Conservation (phyloP, 2,797 vertebrate genomes). For the Aplochiton taeniatus region DNA sequence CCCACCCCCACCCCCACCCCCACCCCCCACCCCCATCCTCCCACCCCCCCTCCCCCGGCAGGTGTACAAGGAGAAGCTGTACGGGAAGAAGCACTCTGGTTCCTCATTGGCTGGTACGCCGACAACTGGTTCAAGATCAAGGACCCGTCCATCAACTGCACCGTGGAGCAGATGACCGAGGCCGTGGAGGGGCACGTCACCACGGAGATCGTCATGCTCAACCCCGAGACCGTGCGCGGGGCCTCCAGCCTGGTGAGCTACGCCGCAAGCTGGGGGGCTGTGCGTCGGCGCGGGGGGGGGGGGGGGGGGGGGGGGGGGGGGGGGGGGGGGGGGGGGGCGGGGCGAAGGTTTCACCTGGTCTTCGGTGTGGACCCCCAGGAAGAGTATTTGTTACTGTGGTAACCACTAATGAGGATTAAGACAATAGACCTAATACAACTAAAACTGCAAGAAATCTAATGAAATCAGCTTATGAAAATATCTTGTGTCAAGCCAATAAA, state of each 20-base stretch:
- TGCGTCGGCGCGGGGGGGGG: too few species aligned
- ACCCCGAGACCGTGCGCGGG: slow-evolving; percentile 88
- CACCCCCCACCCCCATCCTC: not conserved
- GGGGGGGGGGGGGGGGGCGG: too few species aligned
- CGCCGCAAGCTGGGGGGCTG: too few species aligned
- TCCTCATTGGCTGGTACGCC: slow-evolving; percentile 91
- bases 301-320: too few species aligned
- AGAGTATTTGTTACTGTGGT: too few species aligned
- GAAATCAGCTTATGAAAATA: too few species aligned
- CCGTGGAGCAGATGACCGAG: slow-evolving; percentile 87
- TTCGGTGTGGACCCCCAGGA: too few species aligned
- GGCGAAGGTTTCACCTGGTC: too few species aligned
- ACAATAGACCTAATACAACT: too few species aligned
- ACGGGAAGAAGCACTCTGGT: slow-evolving; percentile 90
- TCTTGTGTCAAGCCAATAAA: too few species aligned
- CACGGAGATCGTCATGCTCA: slow-evolving; percentile 93
- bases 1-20: not conserved
- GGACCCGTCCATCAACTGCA: slow-evolving; percentile 89
- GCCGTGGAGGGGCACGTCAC: slow-evolving; percentile 90
- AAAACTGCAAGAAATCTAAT: too few species aligned
- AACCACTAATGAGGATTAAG: too few species aligned
- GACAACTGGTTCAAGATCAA: slow-evolving; percentile 93
- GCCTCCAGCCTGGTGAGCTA: slow-evolving; percentile 88
- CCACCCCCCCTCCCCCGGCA: slow-evolving; percentile 34
- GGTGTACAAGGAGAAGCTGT: slow-evolving; percentile 93